These are phyloP conservation scores for Vespertilio murinus DNA, from an alignment of 2,797 vertebrate species.

Conservation along the genomic window DNA sequence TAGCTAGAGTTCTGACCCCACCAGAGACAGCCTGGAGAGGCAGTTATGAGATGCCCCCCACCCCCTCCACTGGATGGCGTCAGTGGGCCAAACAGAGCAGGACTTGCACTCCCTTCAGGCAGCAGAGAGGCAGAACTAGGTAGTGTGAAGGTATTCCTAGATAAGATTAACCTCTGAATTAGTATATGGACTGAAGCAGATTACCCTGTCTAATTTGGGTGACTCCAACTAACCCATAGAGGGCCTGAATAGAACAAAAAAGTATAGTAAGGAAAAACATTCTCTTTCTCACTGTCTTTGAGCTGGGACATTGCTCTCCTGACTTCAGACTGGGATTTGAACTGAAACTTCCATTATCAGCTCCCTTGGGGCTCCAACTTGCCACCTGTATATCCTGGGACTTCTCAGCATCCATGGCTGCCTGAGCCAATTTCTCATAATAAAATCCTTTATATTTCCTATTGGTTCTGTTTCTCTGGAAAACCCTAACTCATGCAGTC, in stretches of 20 bases:
- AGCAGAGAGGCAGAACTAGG: not conserved
- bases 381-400: not conserved
- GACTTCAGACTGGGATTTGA: not conserved
- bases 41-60: not conserved
- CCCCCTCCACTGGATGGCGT: not conserved
- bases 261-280: not conserved
- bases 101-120: not conserved
- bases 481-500: not conserved
- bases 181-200: not conserved
- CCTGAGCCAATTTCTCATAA: not conserved
- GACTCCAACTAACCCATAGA: not conserved
- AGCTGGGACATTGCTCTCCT: not conserved
- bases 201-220: not conserved
- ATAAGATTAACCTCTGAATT: not conserved
- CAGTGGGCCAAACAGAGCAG: not conserved
- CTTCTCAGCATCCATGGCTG: not conserved
- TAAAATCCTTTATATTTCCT: not conserved
- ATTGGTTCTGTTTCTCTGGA: not conserved
- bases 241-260: not conserved
- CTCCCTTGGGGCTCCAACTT: not conserved
- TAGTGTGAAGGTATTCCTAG: not conserved
- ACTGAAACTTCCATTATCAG: not conserved
- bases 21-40: not conserved
- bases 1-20: not conserved
- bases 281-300: not conserved